phyloP scores from a whole-genome alignment of 2,113 vertebrate species.

The Otis tarda region DNA sequence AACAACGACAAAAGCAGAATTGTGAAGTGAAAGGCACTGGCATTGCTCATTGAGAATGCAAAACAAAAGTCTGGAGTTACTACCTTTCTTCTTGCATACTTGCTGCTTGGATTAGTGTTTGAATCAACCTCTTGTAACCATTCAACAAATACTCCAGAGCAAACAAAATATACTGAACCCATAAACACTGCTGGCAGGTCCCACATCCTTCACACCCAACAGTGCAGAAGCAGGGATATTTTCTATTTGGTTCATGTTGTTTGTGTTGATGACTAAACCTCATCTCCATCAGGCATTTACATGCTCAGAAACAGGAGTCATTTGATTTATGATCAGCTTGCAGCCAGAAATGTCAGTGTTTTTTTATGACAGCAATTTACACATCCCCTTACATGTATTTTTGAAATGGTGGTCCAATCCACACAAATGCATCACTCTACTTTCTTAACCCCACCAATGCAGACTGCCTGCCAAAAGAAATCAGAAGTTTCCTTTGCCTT shows the following conservation, averaged over 20 bases:
- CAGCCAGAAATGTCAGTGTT: background rate
- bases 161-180: background rate
- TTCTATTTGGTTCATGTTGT: background rate
- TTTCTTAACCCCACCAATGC: background rate
- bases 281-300: background rate
- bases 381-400: background rate
- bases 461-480: background rate
- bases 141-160: background rate
- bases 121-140: background rate
- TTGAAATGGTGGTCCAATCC: background rate
- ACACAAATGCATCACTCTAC: background rate
- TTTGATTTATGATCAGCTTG: background rate
- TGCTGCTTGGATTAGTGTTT: background rate
- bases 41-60: background rate
- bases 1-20: background rate
- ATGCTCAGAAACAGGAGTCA: background rate
- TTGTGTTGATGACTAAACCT: background rate
- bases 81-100: background rate
- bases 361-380: background rate
- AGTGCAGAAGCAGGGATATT: background rate
- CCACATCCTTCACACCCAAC: background rate
- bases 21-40: background rate
- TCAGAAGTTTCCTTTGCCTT: background rate
- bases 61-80: background rate
- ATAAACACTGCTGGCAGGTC: background rate